phyloP scores from a whole-genome alignment of 1,140 invertebrate species.

The Caenorhabditis latens region DNA sequence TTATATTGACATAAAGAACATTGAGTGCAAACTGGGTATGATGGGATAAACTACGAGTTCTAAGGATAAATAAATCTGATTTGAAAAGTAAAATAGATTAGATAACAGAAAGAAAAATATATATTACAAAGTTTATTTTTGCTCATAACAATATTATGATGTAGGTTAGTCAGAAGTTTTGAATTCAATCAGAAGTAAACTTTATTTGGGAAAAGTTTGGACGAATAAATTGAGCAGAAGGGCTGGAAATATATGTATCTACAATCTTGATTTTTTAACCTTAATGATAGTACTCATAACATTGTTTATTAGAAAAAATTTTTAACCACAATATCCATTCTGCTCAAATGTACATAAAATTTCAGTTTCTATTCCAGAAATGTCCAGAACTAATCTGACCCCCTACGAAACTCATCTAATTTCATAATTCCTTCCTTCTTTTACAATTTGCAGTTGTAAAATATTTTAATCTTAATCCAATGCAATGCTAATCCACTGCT shows the following conservation, averaged over 20 bases:
- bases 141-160: background rate
- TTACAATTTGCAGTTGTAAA: background rate
- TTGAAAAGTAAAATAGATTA: background rate
- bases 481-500: slow-evolving; percentile 27
- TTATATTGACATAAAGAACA: background rate
- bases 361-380: no score
- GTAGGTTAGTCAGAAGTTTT: no score
- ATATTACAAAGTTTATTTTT: background rate
- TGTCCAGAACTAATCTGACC: no score
- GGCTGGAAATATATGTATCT: no score
- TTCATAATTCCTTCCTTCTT: background rate
- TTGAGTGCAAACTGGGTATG: background rate
- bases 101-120: background rate
- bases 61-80: slow-evolving; percentile 3
- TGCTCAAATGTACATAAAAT: no score
- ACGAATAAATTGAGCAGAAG: no score
- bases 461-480: slow-evolving; percentile 40
- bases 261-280: no score
- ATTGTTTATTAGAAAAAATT: no score
- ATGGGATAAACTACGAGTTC: background rate
- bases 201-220: no score
- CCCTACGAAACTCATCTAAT: background rate
- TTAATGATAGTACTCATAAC: no score
- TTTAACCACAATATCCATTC: no score
- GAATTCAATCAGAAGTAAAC: no score